Base-by-base conservation (phyloP, 2,113 vertebrate species). In the Malurus melanocephalus region DNA sequence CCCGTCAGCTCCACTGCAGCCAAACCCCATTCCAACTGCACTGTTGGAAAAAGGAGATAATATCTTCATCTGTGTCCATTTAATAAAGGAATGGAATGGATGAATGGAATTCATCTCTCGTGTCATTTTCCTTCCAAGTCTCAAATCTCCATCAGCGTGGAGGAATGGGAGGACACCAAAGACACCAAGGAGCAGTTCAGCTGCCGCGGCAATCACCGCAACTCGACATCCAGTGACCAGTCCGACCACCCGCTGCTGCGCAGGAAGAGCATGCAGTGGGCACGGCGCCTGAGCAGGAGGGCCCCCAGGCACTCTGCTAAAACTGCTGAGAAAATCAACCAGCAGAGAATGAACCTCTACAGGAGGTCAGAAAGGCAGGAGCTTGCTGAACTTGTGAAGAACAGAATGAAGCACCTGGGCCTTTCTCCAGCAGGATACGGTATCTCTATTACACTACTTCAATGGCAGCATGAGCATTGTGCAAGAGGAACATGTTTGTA, bases 201-300 rank as follows among this genome's bases (percentile, higher is more conserved):
- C 27, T 96, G 96, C 20, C 96, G 97, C 5, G 93, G 94, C 13
- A 96, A 95, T 60, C 97, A 98, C 78, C 97, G 97, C 13, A 98
- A 98, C 93, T 98, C 97, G 0, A 98, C 97, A 0, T 98, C 96
- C 65, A 98, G 97, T 0, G 98, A 99, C 83, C 98, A 98, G 75
- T 97, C 98, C 0, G 98, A 99, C 23, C 97, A 98, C 42, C 98
- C 98, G 3, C 86, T 98, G 90, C 94, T 98, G 68, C 95, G 99
- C 42, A 97, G 98, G 84, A 99, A 99, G 95, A 99, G 98, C 96
- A 98, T 99, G 98, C 98, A 99, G 91, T 99, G 98, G 99, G 98
- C 98, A 1, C 97, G 98, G 9, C 97, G 98, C 24, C 97, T 99
- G 79, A 99, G 98, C 94, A 97, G 98, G 65, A 98, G 98, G 78